Conservation (phyloP, 2,797 vertebrate genomes). For the Pangasius krempfi region DNA sequence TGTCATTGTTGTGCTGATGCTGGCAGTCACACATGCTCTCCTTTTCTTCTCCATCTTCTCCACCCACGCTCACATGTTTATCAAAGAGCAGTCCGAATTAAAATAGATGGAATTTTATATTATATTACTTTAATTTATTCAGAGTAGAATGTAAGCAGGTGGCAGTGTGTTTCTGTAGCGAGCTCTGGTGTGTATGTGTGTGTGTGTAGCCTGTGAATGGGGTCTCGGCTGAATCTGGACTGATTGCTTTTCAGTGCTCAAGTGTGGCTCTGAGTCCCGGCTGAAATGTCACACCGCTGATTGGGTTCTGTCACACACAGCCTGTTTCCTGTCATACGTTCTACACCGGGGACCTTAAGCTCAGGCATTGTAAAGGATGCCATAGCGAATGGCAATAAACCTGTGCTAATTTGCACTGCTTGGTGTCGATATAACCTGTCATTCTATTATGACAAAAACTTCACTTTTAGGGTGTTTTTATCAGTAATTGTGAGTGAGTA, state of each 20-base stretch:
- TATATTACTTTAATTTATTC: constrained; percentile 20
- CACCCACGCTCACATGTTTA: not conserved
- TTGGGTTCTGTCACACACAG: constrained; percentile 43
- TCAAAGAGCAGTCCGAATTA: not conserved
- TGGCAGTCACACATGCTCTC: constrained; percentile 14
- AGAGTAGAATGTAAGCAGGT: constrained; percentile 12
- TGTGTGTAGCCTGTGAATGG: constrained; percentile 2
- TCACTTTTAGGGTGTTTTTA: not conserved
- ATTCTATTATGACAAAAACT: not conserved
- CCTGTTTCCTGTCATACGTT: constrained; percentile 22
- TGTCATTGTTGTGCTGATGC: not conserved
- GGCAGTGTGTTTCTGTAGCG: not conserved
- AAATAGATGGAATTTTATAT: constrained; percentile 13
- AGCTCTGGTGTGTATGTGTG: not conserved
- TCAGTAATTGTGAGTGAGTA: not conserved
- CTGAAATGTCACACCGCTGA: constrained; percentile 54
- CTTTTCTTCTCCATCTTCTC: constrained; percentile 5
- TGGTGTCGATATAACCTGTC: not conserved
- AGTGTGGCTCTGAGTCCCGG: constrained; percentile 23
- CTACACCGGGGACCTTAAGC: not conserved
- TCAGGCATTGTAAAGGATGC: not conserved
- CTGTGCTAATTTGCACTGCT: constrained; percentile 8
- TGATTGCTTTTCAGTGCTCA: constrained; percentile 33
- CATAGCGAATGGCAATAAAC: not conserved
- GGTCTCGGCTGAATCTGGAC: constrained; percentile 32